Conservation (phyloP, 2,888 invertebrate genomes). For the Amphiduros pacificus region DNA sequence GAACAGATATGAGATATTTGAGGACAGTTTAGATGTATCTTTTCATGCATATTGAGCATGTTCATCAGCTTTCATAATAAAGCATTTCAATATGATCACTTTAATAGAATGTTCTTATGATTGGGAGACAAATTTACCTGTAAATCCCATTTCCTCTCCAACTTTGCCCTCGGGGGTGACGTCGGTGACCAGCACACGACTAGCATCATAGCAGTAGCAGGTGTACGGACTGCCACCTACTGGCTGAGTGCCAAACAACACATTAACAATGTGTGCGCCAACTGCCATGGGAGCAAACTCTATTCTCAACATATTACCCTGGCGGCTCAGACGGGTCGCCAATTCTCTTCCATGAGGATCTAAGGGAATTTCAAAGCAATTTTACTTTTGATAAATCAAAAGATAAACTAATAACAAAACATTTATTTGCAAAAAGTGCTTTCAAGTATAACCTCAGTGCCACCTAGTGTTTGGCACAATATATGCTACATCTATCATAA, state of each 20-base stretch:
- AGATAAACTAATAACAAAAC: too few relatives aligned
- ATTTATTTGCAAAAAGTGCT: too few relatives aligned
- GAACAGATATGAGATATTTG: too few relatives aligned
- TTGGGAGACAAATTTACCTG: constrained; percentile 27
- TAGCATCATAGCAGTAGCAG: constrained; percentile 92
- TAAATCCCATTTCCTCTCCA: constrained; percentile 41
- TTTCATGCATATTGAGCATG: too few relatives aligned
- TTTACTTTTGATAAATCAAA: too few relatives aligned
- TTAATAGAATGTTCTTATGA: neutral
- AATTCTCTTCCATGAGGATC: constrained; percentile 82
- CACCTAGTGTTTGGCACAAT: too few relatives aligned
- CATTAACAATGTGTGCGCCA: constrained; percentile 86
- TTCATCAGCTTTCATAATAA: too few relatives aligned
- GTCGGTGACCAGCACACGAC: constrained; percentile 72
- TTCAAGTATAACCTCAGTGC: too few relatives aligned
- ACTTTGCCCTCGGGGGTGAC: constrained; percentile 38
- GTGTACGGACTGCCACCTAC: constrained; percentile 90
- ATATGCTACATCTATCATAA: too few relatives aligned
- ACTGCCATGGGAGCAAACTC: constrained; percentile 83
- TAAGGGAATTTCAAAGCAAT: too few relatives aligned
- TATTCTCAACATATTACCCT: constrained; percentile 15
- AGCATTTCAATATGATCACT: too few relatives aligned
- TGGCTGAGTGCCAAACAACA: constrained; percentile 85
- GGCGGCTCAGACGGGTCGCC: constrained; percentile 73
- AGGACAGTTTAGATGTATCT: too few relatives aligned